These are phyloP conservation scores for Alcedo atthis DNA, from an alignment of 2,797 vertebrate species.

Conservation along the genomic window DNA sequence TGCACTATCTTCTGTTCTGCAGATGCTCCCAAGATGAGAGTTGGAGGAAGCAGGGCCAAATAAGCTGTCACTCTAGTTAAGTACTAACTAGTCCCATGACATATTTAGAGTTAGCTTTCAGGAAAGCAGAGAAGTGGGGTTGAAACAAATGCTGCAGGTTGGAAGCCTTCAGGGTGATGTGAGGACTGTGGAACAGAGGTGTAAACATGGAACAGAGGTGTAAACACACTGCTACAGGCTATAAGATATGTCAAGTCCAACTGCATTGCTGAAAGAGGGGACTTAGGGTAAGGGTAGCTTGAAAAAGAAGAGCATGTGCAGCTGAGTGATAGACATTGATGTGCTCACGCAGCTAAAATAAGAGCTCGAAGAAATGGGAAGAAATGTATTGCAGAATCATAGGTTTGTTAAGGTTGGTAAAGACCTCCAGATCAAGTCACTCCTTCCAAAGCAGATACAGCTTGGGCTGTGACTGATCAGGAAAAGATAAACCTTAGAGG, in stretches of 20 bases:
- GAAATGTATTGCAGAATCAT: background rate
- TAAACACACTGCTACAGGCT: background rate
- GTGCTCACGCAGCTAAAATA: background rate
- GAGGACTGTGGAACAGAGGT: background rate
- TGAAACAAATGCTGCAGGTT: background rate
- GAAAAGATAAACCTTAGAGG: background rate
- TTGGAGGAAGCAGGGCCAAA: background rate
- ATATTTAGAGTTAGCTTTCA: background rate
- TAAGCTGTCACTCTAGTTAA: background rate
- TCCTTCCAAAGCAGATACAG: background rate
- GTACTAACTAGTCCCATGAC: background rate
- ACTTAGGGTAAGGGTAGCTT: background rate
- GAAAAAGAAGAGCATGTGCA: slow-evolving; percentile 2
- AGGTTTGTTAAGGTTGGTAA: too few species aligned
- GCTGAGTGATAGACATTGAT: background rate
- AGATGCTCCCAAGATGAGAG: background rate
- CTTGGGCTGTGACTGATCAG: background rate
- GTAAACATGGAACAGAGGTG: background rate
- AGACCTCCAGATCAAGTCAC: background rate
- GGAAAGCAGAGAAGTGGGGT: background rate
- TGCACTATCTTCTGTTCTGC: background rate
- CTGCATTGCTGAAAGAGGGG: background rate
- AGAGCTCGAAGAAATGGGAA: background rate
- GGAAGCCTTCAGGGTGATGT: background rate
- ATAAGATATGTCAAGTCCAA: background rate